These are phyloP conservation scores for Cyprinodon variegatus DNA, from an alignment of 2,113 vertebrate genomes.

Conservation along the genomic window DNA sequence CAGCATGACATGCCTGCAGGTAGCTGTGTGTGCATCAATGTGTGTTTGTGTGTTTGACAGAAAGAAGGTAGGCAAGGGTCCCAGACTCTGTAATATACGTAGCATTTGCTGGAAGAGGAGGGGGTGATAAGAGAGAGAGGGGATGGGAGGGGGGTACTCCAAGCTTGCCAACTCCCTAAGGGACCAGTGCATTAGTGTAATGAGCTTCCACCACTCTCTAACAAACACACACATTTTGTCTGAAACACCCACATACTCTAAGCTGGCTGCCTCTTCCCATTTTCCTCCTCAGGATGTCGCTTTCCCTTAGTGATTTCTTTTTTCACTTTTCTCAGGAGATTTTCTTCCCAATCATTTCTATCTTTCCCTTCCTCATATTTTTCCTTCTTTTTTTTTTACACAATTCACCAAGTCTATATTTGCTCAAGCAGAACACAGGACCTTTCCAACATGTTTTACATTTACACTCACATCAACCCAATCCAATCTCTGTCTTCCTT, in stretches of 20 bases:
- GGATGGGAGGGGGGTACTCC: constrained; percentile 40
- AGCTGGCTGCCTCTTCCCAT: constrained; percentile 23
- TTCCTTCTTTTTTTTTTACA: not conserved
- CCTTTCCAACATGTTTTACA: not conserved
- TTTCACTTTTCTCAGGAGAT: constrained; percentile 1
- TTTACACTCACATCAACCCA: constrained; percentile 11
- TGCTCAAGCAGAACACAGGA: constrained; percentile 9
- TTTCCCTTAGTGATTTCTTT: constrained; percentile 5
- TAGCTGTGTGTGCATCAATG: constrained; percentile 28
- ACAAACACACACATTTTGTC: constrained; percentile 1
- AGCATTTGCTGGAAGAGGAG: constrained; percentile 52
- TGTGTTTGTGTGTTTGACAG: constrained; percentile 20
- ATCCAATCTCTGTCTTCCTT: not conserved
- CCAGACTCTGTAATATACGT: constrained; percentile 30
- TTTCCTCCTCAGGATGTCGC: constrained; percentile 6
- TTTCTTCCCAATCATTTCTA: not conserved
- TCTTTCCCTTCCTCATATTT: not conserved
- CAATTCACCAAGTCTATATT: not conserved
- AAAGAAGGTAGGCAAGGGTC: constrained; percentile 22
- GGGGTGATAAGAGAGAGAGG: constrained; percentile 29
- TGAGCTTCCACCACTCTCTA: constrained; percentile 64
- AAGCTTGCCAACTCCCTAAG: constrained; percentile 67
- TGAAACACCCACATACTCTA: constrained; percentile 21
- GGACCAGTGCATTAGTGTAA: constrained; percentile 79
- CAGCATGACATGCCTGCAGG: constrained; percentile 32